Evolutionary conservation across 2,888 invertebrate species (phyloP).

Genomic region (Lasioglossum lativentre): DNA sequence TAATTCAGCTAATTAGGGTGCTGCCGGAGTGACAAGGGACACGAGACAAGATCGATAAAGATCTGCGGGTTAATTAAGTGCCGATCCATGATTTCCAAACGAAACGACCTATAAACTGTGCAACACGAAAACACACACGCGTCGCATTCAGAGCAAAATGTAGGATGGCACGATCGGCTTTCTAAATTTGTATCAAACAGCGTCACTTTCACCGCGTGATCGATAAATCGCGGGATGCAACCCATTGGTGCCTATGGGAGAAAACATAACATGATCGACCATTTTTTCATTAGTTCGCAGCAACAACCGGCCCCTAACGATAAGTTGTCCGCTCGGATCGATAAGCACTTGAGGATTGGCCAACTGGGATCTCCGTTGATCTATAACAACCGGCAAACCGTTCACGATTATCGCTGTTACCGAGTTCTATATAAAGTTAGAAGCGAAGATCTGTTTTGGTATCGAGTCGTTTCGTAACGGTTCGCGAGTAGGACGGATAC

Average conservation of each 20-base stretch:
- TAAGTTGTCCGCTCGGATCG: constrained; percentile 39
- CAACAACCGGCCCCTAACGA: neutral
- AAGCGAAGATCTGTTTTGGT: constrained; percentile 19
- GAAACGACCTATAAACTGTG: constrained; percentile 1
- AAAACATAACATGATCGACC: constrained; percentile 53
- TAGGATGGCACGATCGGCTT: constrained; percentile 74
- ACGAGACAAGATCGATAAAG: constrained; percentile 24
- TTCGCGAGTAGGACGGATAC: neutral
- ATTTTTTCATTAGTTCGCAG: constrained; percentile 53
- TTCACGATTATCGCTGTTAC: constrained; percentile 26
- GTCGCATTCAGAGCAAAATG: constrained; percentile 59
- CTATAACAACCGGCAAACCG: constrained; percentile 31
- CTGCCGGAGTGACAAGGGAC: neutral
- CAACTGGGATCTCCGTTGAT: constrained; percentile 14
- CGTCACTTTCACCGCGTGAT: constrained; percentile 80
- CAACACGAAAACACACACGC: constrained; percentile 18
- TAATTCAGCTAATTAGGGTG: constrained; percentile 12
- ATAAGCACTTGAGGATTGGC: constrained; percentile 34
- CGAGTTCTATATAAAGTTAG: constrained; percentile 14
- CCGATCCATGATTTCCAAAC: neutral
- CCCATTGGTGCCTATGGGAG: constrained; percentile 47
- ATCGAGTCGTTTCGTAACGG: constrained; percentile 44
- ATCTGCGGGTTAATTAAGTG: constrained; percentile 38
- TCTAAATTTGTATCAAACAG: constrained; percentile 81
- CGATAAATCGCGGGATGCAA: constrained; percentile 62